A percentile compares a stretch with the other conserved stretches of the same genome.
These are phyloP conservation scores for Mohoua ochrocephala DNA, from an alignment of 2,113 vertebrate genomes.

Conservation along the genomic window DNA sequence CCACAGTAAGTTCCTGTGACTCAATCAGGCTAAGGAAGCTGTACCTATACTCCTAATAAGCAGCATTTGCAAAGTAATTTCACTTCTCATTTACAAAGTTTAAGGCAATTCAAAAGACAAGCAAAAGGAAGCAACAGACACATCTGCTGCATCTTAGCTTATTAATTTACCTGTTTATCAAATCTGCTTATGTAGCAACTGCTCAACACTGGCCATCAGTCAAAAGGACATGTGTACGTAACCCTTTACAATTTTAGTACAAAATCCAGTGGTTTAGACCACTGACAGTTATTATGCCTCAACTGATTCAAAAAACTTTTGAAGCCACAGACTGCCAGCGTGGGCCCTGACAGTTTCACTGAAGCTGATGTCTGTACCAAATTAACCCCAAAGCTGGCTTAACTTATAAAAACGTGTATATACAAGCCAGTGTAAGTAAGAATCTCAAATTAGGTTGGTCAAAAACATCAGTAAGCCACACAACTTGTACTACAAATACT, in stretches of 20 bases:
- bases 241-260: not conserved
- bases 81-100: not conserved
- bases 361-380: not conserved
- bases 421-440: not conserved
- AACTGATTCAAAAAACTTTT: not conserved
- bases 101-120: not conserved
- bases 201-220: not conserved
- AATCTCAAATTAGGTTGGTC: not conserved
- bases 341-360: not conserved
- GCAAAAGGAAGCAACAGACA: not conserved
- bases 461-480: not conserved
- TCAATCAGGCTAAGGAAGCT: not conserved
- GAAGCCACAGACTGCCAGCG: not conserved
- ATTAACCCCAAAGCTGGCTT: not conserved
- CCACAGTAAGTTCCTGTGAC: not conserved
- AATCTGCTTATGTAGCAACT: not conserved
- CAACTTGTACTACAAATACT: not conserved
- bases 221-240: not conserved
- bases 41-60: not conserved
- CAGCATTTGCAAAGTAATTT: not conserved
- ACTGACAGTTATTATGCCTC: not conserved
- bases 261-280: not conserved
- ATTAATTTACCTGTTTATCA: not conserved
- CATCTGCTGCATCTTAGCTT: not conserved
- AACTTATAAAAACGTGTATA: not conserved